These are phyloP conservation scores for Pseudachorutes palmiensis DNA, from an alignment of 1,140 invertebrate genomes.

Conservation along the genomic window DNA sequence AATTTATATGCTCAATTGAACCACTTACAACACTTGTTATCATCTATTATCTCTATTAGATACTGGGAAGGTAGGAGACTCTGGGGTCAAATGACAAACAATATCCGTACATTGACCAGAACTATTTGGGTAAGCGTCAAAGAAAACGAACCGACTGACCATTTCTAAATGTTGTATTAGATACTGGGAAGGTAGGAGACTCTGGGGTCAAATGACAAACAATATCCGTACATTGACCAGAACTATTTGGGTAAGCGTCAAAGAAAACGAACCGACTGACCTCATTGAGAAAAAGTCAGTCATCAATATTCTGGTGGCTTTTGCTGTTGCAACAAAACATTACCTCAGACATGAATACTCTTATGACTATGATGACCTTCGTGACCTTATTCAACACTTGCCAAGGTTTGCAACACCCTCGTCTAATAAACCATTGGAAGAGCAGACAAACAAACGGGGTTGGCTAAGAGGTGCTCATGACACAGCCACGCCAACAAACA, in stretches of 20 bases:
- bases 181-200: conserved; percentile 35
- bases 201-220: conserved; percentile 36
- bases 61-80: conserved; percentile 35
- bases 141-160: conserved; percentile 24
- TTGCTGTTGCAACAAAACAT: conserved; percentile 32
- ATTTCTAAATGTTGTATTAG: too few species aligned
- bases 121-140: conserved; percentile 31
- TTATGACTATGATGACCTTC: conserved; percentile 33
- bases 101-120: conserved; percentile 31
- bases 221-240: conserved; percentile 32
- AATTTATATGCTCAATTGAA: too few species aligned
- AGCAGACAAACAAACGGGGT: background rate
- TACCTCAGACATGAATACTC: conserved; percentile 36
- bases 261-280: conserved; percentile 24
- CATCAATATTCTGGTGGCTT: conserved; percentile 34
- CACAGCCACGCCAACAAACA: conserved; percentile 32
- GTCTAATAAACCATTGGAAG: conserved; percentile 28
- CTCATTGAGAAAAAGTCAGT: conserved; percentile 34
- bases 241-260: conserved; percentile 30
- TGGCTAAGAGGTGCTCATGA: conserved; percentile 24
- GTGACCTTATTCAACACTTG: conserved; percentile 28
- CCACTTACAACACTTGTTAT: too few species aligned
- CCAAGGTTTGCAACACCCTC: conserved; percentile 31
- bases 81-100: conserved; percentile 35
- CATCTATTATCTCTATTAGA: too few species aligned